Evolutionary conservation across 2,888 invertebrate species (phyloP).

Genomic region (Morpho helenor): DNA sequence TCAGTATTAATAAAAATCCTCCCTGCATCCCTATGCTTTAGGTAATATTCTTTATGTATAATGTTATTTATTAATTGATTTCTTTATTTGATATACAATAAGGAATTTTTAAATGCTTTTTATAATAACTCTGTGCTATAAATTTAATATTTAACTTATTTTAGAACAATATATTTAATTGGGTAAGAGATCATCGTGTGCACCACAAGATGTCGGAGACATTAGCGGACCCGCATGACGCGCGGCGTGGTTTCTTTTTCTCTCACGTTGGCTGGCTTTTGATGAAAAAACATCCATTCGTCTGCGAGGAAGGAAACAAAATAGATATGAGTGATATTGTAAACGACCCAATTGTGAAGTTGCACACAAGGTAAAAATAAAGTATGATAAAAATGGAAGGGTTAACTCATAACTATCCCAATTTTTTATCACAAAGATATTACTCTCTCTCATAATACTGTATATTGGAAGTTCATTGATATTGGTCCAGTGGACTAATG

Average conservation of each 20-base stretch:
- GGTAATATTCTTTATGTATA: too few relatives aligned
- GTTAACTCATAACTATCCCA: too few relatives aligned
- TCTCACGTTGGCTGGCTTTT: constrained; percentile 97
- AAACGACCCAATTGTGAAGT: constrained; percentile 89
- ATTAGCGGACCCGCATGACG: constrained; percentile 94
- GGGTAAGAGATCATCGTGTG: constrained; percentile 89
- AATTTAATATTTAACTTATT: not conserved
- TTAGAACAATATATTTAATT: constrained; percentile 84
- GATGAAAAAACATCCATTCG: constrained; percentile 92
- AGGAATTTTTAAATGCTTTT: too few relatives aligned
- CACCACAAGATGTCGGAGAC: constrained; percentile 95
- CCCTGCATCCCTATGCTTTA: too few relatives aligned
- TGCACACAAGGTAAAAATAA: constrained; percentile 87
- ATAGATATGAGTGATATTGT: constrained; percentile 94
- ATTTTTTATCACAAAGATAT: too few relatives aligned
- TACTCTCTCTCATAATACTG: too few relatives aligned
- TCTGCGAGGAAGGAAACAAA: constrained; percentile 88
- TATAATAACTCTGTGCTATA: not conserved
- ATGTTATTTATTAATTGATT: too few relatives aligned
- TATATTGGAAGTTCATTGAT: too few relatives aligned
- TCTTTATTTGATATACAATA: too few relatives aligned
- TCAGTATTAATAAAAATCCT: too few relatives aligned
- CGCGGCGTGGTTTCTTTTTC: constrained; percentile 94
- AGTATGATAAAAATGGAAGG: too few relatives aligned
- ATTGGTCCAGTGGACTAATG: too few relatives aligned